Base-by-base conservation (phyloP, 2,888 invertebrate species). In the Ormyrus rosae region DNA sequence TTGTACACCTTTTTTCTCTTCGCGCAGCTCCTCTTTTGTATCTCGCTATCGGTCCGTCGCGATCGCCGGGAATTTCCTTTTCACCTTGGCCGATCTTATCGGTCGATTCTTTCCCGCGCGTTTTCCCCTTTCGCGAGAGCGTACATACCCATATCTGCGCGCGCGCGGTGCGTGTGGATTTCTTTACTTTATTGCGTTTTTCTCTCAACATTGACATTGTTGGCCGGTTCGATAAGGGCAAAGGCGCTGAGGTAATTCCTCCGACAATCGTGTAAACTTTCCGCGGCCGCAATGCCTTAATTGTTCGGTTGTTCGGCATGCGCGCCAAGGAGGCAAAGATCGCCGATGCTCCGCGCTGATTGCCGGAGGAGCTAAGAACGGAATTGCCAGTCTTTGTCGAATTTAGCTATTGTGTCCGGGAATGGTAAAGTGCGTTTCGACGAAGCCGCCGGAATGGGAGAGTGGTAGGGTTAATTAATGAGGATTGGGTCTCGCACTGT, bases 201-300 rank as follows among this genome's bases (percentile, higher is more conserved):
- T 78, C 73, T 78, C 73, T 78, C 73, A 78, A 74, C 74, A 81
- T 81, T 81, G 78, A 81, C 78, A 81, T 81, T 78, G 78, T 81
- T 78, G 50, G 19, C 19, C 19, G 60, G 60, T 13, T 70, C 73
- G 64, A 78, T 77, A 78, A 77, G 81, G 68, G 69, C 60, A 73
- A 81, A 19, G 19, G 19, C 72, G 68, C 72, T 68, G 69, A 69
- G 76, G 55, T 70, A 56, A 68, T 68, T 72, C 65, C 48, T 19
- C 19, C 55, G 53, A 5, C 46, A 48, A 72, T 73, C 58, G 55
- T 51, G 75, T n/a, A 55, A 75, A 56, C 45, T 19, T 69, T 56
- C 63, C 60, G 46, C 19, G 61, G 48, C 11, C 10, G 63, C 68
- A 63, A 67, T 63, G 19, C 63, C 10, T 61, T 73, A 68, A 73